These are phyloP conservation scores for Nephrocerus scutellatus DNA, from an alignment of 2,888 invertebrate species.

Conservation along the genomic window DNA sequence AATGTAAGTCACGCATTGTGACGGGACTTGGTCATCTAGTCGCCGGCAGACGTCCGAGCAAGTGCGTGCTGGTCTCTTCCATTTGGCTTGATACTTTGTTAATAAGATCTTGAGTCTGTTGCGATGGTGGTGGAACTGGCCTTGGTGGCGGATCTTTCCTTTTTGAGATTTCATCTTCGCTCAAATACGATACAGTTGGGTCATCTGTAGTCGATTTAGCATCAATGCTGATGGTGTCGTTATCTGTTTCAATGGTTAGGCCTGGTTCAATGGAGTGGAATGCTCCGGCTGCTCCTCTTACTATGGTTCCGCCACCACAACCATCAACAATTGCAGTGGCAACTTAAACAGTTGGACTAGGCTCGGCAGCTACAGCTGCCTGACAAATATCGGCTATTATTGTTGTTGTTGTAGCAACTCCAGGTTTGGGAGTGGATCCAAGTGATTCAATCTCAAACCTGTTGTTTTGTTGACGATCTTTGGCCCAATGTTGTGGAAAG, in stretches of 20 bases:
- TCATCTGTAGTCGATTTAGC: slow-evolving; percentile 38
- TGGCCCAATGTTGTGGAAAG: no score
- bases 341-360: neutral
- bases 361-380: slow-evolving; percentile 5
- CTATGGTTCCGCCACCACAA: no score
- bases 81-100: slow-evolving; percentile 80
- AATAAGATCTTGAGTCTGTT: slow-evolving; percentile 78
- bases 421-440: no score
- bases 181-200: no score
- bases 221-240: slow-evolving; percentile 39
- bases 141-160: slow-evolving; percentile 46
- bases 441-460: no score
- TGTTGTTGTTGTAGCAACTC: no score
- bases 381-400: slow-evolving; percentile 21
- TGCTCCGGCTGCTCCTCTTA: slow-evolving; percentile 7
- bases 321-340: no score
- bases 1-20: slow-evolving; percentile 71
- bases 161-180: slow-evolving; percentile 33
- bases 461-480: no score
- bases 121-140: slow-evolving; percentile 60
- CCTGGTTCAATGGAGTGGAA: slow-evolving; percentile 25
- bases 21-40: slow-evolving; percentile 84
- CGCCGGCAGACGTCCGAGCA: slow-evolving; percentile 74
- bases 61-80: slow-evolving; percentile 78
- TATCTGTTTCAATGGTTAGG: slow-evolving; percentile 45